Evolutionary conservation across 1,140 invertebrate species (phyloP).

Genomic region (Mycetomoellerius zeteki): DNA sequence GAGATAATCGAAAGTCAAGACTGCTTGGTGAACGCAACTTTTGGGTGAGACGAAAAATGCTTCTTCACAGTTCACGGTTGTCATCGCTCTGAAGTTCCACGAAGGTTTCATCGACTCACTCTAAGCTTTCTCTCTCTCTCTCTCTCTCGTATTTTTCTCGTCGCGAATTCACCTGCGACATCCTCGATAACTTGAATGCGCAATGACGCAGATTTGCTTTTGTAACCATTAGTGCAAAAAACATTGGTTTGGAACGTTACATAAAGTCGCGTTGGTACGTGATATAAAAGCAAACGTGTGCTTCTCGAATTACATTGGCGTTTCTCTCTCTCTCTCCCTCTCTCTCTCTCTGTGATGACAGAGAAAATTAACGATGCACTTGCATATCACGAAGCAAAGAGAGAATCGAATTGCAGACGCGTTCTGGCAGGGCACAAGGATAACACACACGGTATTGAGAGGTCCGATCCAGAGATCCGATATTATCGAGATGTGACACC

Average conservation of each 20-base stretch:
- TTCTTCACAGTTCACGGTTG: neutral
- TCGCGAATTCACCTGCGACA: neutral
- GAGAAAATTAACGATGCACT: constrained; percentile 48
- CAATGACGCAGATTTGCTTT: constrained; percentile 34
- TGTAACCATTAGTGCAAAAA: constrained; percentile 39
- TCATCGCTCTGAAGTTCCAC: neutral
- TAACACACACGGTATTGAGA: neutral
- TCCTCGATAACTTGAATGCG: constrained; percentile 38
- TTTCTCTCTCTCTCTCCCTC: neutral
- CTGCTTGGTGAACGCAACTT: neutral
- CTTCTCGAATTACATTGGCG: neutral
- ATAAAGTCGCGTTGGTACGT: constrained; percentile 6
- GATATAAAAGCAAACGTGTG: constrained; percentile 30
- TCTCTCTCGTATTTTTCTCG: constrained; percentile 36
- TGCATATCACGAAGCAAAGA: constrained; percentile 1
- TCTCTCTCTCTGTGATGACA: neutral
- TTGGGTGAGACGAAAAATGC: neutral
- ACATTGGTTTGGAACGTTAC: neutral
- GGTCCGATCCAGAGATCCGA: constrained; percentile 15
- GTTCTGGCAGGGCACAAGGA: neutral
- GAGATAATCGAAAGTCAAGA: neutral
- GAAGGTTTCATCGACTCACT: constrained; percentile 19
- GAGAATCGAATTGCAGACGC: constrained; percentile 1
- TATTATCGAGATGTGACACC: constrained; percentile 14
- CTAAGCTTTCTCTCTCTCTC: neutral